phyloP scores from a whole-genome alignment of 2,888 invertebrate genomes.

The Myopa tessellatipennis region DNA sequence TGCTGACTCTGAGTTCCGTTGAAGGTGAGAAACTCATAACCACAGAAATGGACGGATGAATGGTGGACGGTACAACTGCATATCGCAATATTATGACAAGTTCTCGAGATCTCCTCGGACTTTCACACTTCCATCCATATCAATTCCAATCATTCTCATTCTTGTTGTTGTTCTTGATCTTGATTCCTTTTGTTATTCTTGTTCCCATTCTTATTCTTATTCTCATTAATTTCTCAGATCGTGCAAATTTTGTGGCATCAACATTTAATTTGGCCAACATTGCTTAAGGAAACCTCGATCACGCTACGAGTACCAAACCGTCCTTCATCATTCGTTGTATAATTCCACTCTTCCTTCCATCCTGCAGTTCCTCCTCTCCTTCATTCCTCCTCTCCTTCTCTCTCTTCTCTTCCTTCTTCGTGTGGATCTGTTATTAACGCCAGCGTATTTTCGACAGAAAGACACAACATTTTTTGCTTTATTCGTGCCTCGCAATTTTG shows the following conservation, averaged over 20 bases:
- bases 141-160: too few relatives aligned
- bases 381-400: background rate
- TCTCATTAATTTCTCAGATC: conserved; percentile 9
- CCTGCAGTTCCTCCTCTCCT: too few relatives aligned
- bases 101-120: too few relatives aligned
- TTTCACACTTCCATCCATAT: too few relatives aligned
- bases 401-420: background rate
- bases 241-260: background rate
- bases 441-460: too few relatives aligned
- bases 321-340: too few relatives aligned
- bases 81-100: too few relatives aligned
- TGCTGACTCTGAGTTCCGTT: too few relatives aligned
- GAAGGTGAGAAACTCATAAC: background rate
- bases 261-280: conserved; percentile 9
- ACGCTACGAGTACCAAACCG: background rate
- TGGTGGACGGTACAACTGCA: too few relatives aligned
- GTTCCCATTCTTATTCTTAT: background rate
- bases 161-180: background rate
- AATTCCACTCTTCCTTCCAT: too few relatives aligned
- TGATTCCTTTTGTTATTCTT: background rate
- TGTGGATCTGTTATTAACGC: too few relatives aligned
- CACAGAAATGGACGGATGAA: background rate
- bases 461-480: background rate
- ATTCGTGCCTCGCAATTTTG: conserved; percentile 20
- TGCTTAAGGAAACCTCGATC: background rate